A percentile compares a stretch with the other conserved stretches of the same genome.
Evolutionary conservation across 1,140 invertebrate species (phyloP).

Genomic region (Anoplolepis gracilipes): DNA sequence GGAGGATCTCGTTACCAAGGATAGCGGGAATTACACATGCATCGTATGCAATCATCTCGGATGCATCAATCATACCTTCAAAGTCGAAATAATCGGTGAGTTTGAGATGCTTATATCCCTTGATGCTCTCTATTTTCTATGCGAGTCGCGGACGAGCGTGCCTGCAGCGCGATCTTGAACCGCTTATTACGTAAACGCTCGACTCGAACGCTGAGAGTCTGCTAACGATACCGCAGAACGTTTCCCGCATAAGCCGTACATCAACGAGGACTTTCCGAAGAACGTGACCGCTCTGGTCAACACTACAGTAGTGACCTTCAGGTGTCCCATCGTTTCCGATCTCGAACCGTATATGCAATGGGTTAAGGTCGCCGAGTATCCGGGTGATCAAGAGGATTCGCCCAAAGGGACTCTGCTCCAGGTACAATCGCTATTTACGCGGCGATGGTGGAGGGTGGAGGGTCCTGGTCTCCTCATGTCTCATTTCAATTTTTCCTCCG

Average conservation of each 20-base stretch:
- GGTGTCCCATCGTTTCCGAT: conserved; percentile 91
- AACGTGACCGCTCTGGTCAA: conserved; percentile 92
- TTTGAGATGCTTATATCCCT: conserved; percentile 35
- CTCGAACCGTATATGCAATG: conserved; percentile 92
- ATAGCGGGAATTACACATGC: conserved; percentile 95
- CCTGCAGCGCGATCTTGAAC: background rate
- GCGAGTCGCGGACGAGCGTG: background rate
- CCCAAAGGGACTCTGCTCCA: conserved; percentile 87
- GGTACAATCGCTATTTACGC: conserved; percentile 83
- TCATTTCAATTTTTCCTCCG: background rate
- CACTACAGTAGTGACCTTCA: conserved; percentile 90
- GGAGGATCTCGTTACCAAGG: conserved; percentile 91
- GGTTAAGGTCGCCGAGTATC: conserved; percentile 87
- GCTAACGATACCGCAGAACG: conserved; percentile 86
- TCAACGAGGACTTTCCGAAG: conserved; percentile 91
- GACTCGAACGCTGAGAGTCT: background rate
- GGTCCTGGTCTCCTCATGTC: conserved; percentile 56
- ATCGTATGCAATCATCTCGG: conserved; percentile 92
- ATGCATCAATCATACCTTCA: conserved; percentile 91
- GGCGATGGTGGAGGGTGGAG: conserved; percentile 75
- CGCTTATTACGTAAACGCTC: background rate
- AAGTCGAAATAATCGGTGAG: conserved; percentile 91
- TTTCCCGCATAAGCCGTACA: conserved; percentile 92
- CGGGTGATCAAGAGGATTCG: conserved; percentile 85
- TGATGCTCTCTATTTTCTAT: background rate